These are phyloP conservation scores for Benitochromis conjunctus DNA, from an alignment of 2,113 vertebrate species.

Conservation along the genomic window DNA sequence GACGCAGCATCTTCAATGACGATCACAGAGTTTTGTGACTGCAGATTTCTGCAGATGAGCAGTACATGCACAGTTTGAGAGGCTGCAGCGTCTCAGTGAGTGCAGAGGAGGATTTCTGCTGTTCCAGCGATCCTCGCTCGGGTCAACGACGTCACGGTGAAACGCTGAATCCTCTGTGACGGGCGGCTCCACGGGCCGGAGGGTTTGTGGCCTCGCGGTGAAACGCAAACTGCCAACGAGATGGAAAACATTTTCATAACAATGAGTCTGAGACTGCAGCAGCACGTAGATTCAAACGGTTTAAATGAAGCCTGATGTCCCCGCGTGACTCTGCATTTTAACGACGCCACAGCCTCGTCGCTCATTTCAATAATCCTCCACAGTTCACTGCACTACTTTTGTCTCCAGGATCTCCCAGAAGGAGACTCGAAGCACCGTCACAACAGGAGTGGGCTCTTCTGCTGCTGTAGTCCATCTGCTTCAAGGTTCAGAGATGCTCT, in stretches of 20 bases:
- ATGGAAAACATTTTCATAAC: neutral
- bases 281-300: accelerated
- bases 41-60: neutral
- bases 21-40: neutral
- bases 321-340: neutral
- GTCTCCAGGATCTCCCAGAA: neutral
- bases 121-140: neutral
- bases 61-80: neutral
- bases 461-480: neutral
- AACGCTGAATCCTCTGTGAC: neutral
- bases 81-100: neutral
- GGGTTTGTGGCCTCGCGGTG: neutral
- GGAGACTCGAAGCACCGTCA: neutral
- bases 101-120: neutral
- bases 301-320: neutral
- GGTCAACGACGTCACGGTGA: accelerated
- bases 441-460: too few relatives aligned
- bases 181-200: neutral
- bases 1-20: neutral
- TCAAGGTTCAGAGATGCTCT: neutral
- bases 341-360: neutral
- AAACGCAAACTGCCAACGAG: neutral
- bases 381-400: neutral
- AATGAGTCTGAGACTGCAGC: neutral
- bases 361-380: neutral